These are phyloP conservation scores for Drosophila albomicans DNA, from an alignment of 1,140 invertebrate species.

Conservation along the genomic window DNA sequence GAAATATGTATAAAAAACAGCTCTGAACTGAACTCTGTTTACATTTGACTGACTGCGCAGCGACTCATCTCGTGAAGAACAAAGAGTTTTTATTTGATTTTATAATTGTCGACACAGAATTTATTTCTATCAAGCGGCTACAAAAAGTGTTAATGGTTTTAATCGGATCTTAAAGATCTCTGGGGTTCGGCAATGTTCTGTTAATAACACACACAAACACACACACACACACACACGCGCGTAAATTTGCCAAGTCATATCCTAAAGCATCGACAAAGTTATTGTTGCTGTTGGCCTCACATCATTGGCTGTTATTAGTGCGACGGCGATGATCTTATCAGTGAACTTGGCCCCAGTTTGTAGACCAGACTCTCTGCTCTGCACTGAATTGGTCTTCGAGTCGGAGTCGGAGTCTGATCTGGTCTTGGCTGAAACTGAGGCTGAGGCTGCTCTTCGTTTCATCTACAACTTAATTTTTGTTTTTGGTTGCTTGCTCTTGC, in stretches of 20 bases:
- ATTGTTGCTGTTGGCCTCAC: constrained; percentile 16
- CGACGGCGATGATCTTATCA: constrained; percentile 71
- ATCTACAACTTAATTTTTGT: constrained; percentile 71
- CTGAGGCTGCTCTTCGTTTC: constrained; percentile 25
- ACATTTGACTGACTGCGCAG: constrained; percentile 44
- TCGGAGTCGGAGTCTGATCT: constrained; percentile 16
- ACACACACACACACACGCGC: constrained; percentile 49
- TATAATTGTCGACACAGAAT: constrained; percentile 71
- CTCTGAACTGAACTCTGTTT: constrained; percentile 37
- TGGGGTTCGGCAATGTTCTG: constrained; percentile 43
- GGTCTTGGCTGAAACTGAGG: constrained; percentile 6
- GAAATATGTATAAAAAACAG: not conserved
- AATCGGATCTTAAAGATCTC: constrained; percentile 78
- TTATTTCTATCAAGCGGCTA: constrained; percentile 38
- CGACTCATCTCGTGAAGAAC: constrained; percentile 32
- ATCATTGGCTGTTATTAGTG: constrained; percentile 80
- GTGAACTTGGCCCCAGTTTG: constrained; percentile 20
- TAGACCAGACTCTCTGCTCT: constrained; percentile 13
- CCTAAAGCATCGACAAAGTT: constrained; percentile 67
- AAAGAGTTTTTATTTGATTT: constrained; percentile 72
- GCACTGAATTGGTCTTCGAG: not conserved
- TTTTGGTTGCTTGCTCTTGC: not conserved
- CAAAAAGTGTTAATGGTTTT: constrained; percentile 83
- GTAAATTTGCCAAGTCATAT: constrained; percentile 79
- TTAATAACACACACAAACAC: constrained; percentile 65